A percentile compares a stretch with the other conserved stretches of the same genome.
These are phyloP conservation scores for Neostethus bicornis DNA, from an alignment of 2,797 vertebrate species.

Conservation along the genomic window DNA sequence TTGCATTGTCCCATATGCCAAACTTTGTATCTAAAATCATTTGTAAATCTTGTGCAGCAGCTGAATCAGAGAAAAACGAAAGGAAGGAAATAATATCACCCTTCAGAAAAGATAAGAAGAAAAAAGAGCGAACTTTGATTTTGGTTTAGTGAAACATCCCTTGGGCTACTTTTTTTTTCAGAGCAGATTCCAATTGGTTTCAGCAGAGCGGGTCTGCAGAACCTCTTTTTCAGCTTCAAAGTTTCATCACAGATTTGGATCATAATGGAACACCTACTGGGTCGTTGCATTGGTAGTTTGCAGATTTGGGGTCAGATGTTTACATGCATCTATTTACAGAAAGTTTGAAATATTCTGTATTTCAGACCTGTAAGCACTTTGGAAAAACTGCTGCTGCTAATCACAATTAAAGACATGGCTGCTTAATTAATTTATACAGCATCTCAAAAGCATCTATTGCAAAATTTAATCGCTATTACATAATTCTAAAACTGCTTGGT, in stretches of 20 bases:
- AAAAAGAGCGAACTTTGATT: constrained; percentile 65
- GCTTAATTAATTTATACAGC: constrained; percentile 4
- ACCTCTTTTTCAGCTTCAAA: constrained; percentile 14
- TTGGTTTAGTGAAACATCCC: constrained; percentile 54
- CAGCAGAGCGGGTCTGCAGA: constrained; percentile 25
- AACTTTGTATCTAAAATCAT: constrained; percentile 16
- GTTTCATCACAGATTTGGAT: constrained; percentile 59
- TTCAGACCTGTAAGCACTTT: constrained; percentile 36
- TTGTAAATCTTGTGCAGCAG: constrained; percentile 47
- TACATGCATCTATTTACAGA: constrained; percentile 17
- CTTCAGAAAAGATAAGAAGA: constrained; percentile 20
- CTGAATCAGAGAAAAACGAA: constrained; percentile 38
- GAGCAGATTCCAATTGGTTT: constrained; percentile 58
- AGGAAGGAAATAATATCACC: constrained; percentile 48
- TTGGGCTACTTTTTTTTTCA: constrained; percentile 59
- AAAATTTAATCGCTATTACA: constrained; percentile 46
- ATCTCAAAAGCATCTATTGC: neutral
- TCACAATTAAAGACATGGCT: constrained; percentile 16
- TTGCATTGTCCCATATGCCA: constrained; percentile 16
- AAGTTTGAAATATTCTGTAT: constrained; percentile 29
- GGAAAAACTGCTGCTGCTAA: constrained; percentile 6
- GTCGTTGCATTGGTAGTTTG: constrained; percentile 21
- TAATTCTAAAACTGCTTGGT: constrained; percentile 29
- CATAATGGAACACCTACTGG: constrained; percentile 25
- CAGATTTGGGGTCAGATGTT: constrained; percentile 56